These are phyloP conservation scores for Paragorgia papillata DNA, from an alignment of 92 coral and sea anemone genomes.

Conservation along the genomic window DNA sequence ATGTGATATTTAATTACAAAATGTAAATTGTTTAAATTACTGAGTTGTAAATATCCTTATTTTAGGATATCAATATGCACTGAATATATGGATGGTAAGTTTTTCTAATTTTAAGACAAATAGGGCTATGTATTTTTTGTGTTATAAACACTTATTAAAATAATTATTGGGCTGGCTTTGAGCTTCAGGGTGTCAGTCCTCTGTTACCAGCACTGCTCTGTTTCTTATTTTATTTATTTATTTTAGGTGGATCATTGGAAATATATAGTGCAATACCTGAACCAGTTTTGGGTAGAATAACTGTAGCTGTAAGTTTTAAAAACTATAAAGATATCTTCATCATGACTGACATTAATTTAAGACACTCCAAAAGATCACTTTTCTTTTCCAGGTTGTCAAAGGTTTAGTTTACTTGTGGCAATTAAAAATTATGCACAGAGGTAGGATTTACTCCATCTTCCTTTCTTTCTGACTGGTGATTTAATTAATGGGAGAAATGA, in stretches of 20 bases:
- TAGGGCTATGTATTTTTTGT: too few species aligned
- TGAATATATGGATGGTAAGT: slow-evolving; percentile 97
- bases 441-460: slow-evolving; percentile 29
- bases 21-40: not conserved
- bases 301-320: slow-evolving; percentile 88
- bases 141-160: too few species aligned
- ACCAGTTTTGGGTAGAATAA: slow-evolving; percentile 91
- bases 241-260: slow-evolving; percentile 90
- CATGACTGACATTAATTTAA: not conserved
- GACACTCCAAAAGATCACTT: not conserved
- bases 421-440: slow-evolving; percentile 95
- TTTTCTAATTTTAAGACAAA: too few species aligned
- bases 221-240: not conserved
- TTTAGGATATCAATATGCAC: slow-evolving; percentile 95
- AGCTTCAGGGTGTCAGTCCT: too few species aligned
- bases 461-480: too few species aligned
- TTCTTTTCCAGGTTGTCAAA: slow-evolving; percentile 78
- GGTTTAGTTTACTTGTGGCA: slow-evolving; percentile 97
- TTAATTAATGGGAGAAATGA: not conserved
- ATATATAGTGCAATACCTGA: slow-evolving; percentile 91
- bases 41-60: not conserved
- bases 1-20: not conserved
- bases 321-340: not conserved
- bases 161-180: too few species aligned
- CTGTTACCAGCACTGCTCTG: too few species aligned